Evolutionary conservation across 2,797 vertebrate genomes (phyloP), one percentile per base, ranked within the genome.

Genomic region (Danio kyathit): DNA sequence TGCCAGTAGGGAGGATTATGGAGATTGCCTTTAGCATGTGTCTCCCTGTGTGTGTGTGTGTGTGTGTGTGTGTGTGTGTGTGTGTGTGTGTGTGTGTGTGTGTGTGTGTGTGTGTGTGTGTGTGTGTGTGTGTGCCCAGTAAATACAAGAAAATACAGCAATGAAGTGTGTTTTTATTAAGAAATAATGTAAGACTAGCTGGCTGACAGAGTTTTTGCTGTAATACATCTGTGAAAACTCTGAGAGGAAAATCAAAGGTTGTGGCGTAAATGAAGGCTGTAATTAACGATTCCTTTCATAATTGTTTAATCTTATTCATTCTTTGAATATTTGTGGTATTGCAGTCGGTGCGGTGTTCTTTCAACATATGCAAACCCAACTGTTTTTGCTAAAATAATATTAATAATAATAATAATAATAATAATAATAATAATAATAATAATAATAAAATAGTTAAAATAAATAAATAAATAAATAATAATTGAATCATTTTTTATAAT

Each of bases 1-100:
- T 65, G 48, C 61, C 74, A 76, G 61, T 66, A 43, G 43, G 52
- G 40, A 44, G 64, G 64, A 77, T 77, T 77, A 77, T 67, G 19
- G 41, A 69, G 64, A 69, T 69, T 69, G n/a, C 8, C 40, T 72
- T 56, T 41, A 44, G 49, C 67, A 41, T 52, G 49, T 51, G 46
- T 52, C 60, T 76, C 38, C 19, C 5, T 56, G 4, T 66, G 6
- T 43, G n/a, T 61, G 57, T 49, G 29, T 1, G 29, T 29, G 29
- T 3, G 29, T 29, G 29, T 29, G 29, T 29, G 29, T 29, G 29
- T 29, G 29, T 29, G 29, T 29, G 29, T 29, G 29, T 29, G n/a
- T n/a, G n/a, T n/a, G n/a, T n/a, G n/a, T n/a, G n/a, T n/a, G n/a
- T n/a, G n/a, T n/a, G n/a, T n/a, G n/a, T n/a, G n/a, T n/a, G n/a